Base-by-base conservation (phyloP, 2,113 vertebrate genomes). In the Phocoena sinus region DNA sequence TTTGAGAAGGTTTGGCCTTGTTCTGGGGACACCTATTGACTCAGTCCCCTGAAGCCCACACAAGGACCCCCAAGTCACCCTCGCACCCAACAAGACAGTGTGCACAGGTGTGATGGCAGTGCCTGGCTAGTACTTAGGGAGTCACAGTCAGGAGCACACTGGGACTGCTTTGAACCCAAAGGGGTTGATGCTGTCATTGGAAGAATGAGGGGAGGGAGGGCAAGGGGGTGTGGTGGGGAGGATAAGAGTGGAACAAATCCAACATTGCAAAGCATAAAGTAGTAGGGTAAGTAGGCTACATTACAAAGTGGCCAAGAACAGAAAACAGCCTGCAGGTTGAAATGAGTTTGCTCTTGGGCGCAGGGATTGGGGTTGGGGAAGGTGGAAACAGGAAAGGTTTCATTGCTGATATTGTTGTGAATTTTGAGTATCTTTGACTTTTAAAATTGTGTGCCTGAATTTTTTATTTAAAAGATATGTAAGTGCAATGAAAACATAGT, bases 101-200 rank as follows among this genome's bases (percentile, higher is more conserved):
- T 79, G 21, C 23, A 10, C 44, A 11, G 12, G 11, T 3, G 12
- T 21, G 11, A 44, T 2, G 21, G 56, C 76, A 13, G 85, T 1
- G 2, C 7, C 6, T 74, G 14, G 53, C 26, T 3, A 12, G n/a
- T 12, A 53, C 17, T 23, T 6, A 17, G 25, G 26, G 10, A 79
- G 70, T 17, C 31, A 18, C 1, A 13, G 25, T 31, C 8, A 2
- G 5, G 6, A 7, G 36, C 53, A 20, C 3, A 6, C 44, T 6
- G 83, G 82, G 36, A 41, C 25, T 8, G 2, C 17, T 44, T 28
- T 33, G 44, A 65, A 6, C 58, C 58, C 33, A 12, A 58, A 73
- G 28, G 28, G 3, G 47, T 47, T 26, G 58, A 26, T 6, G 10
- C 18, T 31, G 2, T 18, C 18, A 1, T 1, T 26, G 53, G 33